phyloP scores from a whole-genome alignment of 1,140 invertebrate species.

The Micrasema minimum region DNA sequence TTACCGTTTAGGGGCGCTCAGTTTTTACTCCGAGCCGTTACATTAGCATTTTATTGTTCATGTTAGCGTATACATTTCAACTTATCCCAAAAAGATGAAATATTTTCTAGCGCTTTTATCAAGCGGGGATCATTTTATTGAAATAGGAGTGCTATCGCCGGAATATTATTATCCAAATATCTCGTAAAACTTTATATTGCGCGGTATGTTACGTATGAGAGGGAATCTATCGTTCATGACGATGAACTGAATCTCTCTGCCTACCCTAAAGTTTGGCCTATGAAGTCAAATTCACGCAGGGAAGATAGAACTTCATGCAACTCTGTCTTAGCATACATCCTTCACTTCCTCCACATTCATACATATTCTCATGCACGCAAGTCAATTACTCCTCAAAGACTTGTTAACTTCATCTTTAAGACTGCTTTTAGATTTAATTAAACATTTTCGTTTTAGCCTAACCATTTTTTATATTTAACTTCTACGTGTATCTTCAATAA shows the following conservation, averaged over 20 bases:
- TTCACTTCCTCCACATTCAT: no score
- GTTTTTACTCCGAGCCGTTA: conserved; percentile 39
- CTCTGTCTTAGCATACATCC: no score
- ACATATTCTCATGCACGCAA: no score
- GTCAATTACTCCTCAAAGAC: no score
- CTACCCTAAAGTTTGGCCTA: no score
- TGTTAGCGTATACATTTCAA: conserved; percentile 15
- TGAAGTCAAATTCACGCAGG: no score
- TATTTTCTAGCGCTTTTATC: conserved; percentile 29
- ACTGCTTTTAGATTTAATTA: no score
- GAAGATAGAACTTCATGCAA: no score
- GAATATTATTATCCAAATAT: not conserved
- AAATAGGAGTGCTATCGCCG: conserved; percentile 1
- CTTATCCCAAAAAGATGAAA: conserved; percentile 29
- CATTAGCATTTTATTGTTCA: conserved; percentile 49
- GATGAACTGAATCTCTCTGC: not conserved
- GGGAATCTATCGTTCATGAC: not conserved
- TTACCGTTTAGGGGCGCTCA: conserved; percentile 45
- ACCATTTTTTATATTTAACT: no score
- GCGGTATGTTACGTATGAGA: not conserved
- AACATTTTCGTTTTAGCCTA: no score
- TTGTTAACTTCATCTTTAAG: no score
- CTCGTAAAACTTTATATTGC: not conserved
- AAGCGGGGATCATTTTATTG: not conserved
- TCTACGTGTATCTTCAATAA: no score